Percentiles rank a stretch among this genome's conserved stretches.
These are phyloP conservation scores for Anolis carolinensis DNA, from an alignment of 2,113 vertebrate species.

Conservation along the genomic window DNA sequence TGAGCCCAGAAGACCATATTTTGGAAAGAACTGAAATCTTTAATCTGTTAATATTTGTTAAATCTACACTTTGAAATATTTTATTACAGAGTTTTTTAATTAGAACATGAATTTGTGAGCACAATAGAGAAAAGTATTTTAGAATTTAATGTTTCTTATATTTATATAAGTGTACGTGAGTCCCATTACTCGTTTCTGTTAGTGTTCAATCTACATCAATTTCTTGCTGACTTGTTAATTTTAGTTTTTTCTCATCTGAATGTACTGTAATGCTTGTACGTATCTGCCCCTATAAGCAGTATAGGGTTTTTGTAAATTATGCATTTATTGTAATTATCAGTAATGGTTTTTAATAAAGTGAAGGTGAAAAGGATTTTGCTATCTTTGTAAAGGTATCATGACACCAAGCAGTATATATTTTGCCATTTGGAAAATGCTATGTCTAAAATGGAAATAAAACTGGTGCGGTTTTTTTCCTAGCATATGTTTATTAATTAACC, in stretches of 20 bases:
- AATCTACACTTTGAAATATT: constrained; percentile 83
- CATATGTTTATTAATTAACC: constrained; percentile 25
- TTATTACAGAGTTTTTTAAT: constrained; percentile 88
- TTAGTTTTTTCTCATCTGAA: constrained; percentile 76
- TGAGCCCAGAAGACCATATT: constrained; percentile 53
- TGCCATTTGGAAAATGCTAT: constrained; percentile 48
- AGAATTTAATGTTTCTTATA: constrained; percentile 90
- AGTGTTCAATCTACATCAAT: constrained; percentile 72
- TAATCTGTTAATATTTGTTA: constrained; percentile 76
- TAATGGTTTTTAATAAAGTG: constrained; percentile 75
- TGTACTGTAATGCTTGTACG: constrained; percentile 82
- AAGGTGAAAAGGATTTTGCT: constrained; percentile 72
- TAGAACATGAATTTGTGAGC: constrained; percentile 79
- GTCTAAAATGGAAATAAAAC: constrained; percentile 49
- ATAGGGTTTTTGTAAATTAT: constrained; percentile 83
- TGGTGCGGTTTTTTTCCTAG: constrained; percentile 50
- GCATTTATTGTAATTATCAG: constrained; percentile 80
- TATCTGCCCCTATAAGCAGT: constrained; percentile 72
- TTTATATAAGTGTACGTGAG: constrained; percentile 86
- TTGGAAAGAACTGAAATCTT: constrained; percentile 64
- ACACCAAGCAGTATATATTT: constrained; percentile 68
- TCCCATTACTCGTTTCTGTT: constrained; percentile 79
- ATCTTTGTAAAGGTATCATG: constrained; percentile 69
- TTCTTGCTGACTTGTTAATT: constrained; percentile 72
- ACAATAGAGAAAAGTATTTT: constrained; percentile 87